Conservation (phyloP, 2,797 vertebrate genomes). For the Antrozous pallidus region DNA sequence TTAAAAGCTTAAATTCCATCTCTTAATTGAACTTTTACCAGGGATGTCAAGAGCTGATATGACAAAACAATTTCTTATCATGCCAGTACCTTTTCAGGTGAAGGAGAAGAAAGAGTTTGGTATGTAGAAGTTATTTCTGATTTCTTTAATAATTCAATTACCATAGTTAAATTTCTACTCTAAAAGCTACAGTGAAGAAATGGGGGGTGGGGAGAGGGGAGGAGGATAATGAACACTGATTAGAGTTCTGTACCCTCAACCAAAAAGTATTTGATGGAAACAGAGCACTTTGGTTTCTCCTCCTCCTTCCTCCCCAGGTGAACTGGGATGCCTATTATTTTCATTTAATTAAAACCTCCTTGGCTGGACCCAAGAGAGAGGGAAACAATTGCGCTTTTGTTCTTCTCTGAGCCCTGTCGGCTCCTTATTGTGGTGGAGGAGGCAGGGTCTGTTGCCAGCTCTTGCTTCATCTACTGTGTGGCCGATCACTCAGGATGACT, state of each 20-base stretch:
- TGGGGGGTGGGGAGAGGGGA: not conserved
- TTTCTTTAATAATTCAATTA: slow-evolving; percentile 38
- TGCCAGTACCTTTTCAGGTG: not conserved
- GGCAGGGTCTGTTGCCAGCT: not conserved
- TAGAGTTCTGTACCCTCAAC: not conserved
- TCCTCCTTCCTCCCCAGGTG: not conserved
- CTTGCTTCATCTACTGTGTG: not conserved
- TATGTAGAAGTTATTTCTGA: slow-evolving; percentile 9
- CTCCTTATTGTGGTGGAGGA: not conserved
- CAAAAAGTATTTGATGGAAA: not conserved
- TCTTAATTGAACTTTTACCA: not conserved
- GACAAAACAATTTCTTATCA: not conserved
- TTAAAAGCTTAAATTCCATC: not conserved
- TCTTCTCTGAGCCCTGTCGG: not conserved
- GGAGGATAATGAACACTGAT: not conserved
- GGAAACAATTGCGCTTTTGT: slow-evolving; percentile 48
- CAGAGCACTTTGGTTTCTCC: not conserved
- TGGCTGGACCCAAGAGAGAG: slow-evolving; percentile 32
- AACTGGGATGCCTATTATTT: slow-evolving; percentile 19
- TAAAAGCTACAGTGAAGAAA: not conserved
- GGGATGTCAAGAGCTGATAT: not conserved
- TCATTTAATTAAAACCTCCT: slow-evolving; percentile 66
- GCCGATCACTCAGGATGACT: not conserved
- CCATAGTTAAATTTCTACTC: slow-evolving; percentile 45
- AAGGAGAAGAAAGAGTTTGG: not conserved